These are phyloP conservation scores for Falco cherrug DNA, from an alignment of 2,797 vertebrate genomes.

Conservation along the genomic window DNA sequence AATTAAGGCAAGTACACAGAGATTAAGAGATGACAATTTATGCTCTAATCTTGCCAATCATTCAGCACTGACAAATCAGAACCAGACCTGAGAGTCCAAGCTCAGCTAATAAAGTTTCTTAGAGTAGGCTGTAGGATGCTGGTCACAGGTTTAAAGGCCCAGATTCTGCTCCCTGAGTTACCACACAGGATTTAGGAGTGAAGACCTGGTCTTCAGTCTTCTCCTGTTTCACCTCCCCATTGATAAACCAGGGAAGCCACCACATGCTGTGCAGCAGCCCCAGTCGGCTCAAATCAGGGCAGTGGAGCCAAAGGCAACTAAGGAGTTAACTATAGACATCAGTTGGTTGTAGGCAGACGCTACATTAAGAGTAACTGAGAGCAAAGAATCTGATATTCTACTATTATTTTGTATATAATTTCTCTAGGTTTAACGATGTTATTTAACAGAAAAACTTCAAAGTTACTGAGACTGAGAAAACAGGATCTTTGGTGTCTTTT, in stretches of 20 bases:
- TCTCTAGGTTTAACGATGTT: background rate
- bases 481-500: background rate
- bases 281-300: background rate
- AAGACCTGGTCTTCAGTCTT: background rate
- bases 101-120: background rate
- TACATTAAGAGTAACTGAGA: background rate
- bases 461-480: background rate
- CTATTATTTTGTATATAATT: background rate
- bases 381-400: background rate
- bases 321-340: background rate
- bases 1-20: background rate
- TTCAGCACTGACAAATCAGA: background rate
- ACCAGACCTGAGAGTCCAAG: background rate
- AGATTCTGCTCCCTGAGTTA: background rate
- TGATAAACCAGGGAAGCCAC: background rate
- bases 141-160: accelerated
- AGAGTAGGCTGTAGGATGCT: background rate
- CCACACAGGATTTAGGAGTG: background rate
- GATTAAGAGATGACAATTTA: background rate
- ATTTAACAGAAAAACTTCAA: background rate
- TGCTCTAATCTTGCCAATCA: background rate
- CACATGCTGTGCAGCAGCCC: background rate
- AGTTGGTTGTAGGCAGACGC: background rate
- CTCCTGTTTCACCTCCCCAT: background rate
- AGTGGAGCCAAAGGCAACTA: background rate